phyloP scores from a whole-genome alignment of 1,140 invertebrate genomes.

The Sarcophaga peregrina region DNA sequence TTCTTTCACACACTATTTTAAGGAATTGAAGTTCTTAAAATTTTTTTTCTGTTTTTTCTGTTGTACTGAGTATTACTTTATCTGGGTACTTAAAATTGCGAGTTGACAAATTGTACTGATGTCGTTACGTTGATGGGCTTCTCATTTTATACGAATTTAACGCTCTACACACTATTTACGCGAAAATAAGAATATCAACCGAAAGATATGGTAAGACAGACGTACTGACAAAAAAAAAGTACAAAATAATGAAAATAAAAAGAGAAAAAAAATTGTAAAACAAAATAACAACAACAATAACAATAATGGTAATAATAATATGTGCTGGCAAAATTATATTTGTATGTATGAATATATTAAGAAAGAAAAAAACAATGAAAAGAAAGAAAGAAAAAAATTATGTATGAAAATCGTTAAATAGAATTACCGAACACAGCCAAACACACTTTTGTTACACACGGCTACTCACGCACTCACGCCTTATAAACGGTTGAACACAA shows the following conservation, averaged over 20 bases:
- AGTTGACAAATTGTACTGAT: constrained; percentile 44
- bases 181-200: background rate
- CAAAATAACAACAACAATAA: constrained; percentile 35
- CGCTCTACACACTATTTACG: background rate
- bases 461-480: constrained; percentile 18
- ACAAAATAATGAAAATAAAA: constrained; percentile 12
- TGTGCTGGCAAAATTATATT: background rate
- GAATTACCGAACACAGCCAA: constrained; percentile 50
- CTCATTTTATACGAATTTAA: constrained; percentile 44
- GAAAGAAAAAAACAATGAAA: constrained; percentile 49
- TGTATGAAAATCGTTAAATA: constrained; percentile 48
- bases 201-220: too few species aligned
- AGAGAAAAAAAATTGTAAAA: constrained; percentile 37
- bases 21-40: constrained; percentile 8
- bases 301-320: background rate
- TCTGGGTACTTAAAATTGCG: constrained; percentile 32
- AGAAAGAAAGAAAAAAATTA: constrained; percentile 55
- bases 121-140: constrained; percentile 27
- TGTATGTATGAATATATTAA: background rate
- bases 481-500: constrained; percentile 44
- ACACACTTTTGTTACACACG: constrained; percentile 45
- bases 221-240: background rate
- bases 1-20: background rate
- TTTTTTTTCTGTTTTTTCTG: background rate
- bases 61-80: too few species aligned